phyloP scores from a whole-genome alignment of 1,140 invertebrate genomes.

The Apis laboriosa region DNA sequence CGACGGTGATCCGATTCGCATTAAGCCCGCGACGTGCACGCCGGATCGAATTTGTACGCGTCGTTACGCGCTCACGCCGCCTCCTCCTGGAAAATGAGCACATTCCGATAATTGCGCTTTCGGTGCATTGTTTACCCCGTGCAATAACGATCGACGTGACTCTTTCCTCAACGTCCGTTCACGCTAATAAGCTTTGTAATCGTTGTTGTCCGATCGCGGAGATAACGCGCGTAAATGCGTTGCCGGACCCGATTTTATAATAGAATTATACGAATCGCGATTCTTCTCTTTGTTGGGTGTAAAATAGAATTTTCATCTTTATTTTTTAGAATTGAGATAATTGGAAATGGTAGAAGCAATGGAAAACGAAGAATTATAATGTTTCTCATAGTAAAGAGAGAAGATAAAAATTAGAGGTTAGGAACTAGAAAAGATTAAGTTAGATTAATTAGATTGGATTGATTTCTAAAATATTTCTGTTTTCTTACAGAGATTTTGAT shows the following conservation, averaged over 20 bases:
- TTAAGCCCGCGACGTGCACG: constrained; percentile 40
- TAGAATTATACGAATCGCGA: not conserved
- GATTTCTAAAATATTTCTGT: no score
- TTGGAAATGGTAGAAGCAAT: not conserved
- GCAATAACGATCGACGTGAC: constrained; percentile 17
- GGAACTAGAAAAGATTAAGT: no score
- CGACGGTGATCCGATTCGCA: constrained; percentile 57
- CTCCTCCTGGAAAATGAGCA: constrained; percentile 34
- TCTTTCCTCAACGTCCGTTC: not conserved
- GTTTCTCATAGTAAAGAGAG: no score
- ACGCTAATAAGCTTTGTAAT: constrained; percentile 15
- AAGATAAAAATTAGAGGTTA: no score
- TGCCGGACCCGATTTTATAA: not conserved
- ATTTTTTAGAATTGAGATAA: not conserved
- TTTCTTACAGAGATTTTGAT: no score
- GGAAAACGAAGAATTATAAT: no score
- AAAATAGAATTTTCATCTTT: no score
- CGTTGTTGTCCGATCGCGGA: not conserved
- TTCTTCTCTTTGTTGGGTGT: no score
- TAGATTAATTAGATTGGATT: no score
- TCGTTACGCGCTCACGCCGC: constrained; percentile 22
- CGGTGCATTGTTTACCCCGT: constrained; percentile 26
- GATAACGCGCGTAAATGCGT: not conserved
- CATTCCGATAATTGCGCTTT: constrained; percentile 44
- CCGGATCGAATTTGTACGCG: constrained; percentile 55